Base-by-base conservation (phyloP, 2,797 vertebrate genomes). In the Xiphophorus birchmanni region DNA sequence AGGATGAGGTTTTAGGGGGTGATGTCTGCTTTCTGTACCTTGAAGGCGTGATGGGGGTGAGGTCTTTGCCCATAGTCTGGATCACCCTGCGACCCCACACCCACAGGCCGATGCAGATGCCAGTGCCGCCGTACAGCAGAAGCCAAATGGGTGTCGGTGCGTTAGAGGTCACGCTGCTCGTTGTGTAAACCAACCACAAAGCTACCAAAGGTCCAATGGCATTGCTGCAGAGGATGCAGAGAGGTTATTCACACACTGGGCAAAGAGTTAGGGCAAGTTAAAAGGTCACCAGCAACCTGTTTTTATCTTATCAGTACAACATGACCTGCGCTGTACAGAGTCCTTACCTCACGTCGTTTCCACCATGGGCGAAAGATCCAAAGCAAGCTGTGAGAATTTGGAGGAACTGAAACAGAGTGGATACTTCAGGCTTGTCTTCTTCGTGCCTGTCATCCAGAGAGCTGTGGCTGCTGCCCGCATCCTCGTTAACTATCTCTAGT, bases 321-420 rank as follows among this genome's bases (percentile, higher is more conserved):
- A 26, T 45, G 32, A 29, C 13, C 35, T n/a, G 78, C 4, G 26
- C 2, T 37, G 77, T 50, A 0, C 9, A 71, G 12, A 65, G 4
- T 9, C 4, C 94, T 83, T 91, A 99, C 99, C 99, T 99, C 77
- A 99, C 99, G 5, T 99, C 99, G 23, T 99, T 99, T 88, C 99
- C 99, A 29, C 99, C 99, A 0, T 99, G 99, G 45, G 99, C 99
- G 32, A 99, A 99, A 73, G 99, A 99, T 77, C 99, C 99, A 1
- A 99, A 99, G 87, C 99, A 99, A 83, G 98, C 98, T 0, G 99
- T 99, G 77, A 99, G 96, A 90, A 99, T 99, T 85, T 99, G 99
- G 56, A 99, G 96, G 87, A 99, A 99, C 90, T 99, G 98, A 94
- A 99, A 99, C 32, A 99, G 97, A 0, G 96, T 95, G 1, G 98